Base-by-base conservation (phyloP, 23 tunicate species). In the Styela clava region DNA sequence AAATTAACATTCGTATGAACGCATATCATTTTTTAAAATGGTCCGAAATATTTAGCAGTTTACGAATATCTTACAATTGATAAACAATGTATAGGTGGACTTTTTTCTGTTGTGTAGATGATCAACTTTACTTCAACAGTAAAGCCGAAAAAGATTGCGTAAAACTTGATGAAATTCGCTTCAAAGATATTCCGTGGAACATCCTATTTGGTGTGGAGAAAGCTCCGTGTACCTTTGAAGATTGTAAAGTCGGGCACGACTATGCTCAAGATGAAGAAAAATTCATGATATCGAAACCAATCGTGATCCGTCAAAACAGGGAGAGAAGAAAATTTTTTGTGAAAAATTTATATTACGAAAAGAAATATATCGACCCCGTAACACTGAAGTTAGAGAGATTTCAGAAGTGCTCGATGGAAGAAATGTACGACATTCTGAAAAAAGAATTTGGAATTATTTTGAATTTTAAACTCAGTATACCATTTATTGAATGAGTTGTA, bases 381-480 rank as follows among this genome's bases (percentile, higher is more conserved):
- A 71, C 77, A 26, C 27, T 71, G 5, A 18, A 26, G 9, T 30
- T 71, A 35, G 34, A 18, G 3, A 71, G 12, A 30, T 71, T 71
- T 34, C 32, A 29, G 16, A 31, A 16, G 29, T 71, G 77, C 16
- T 28, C 77, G 20, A 34, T 71, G 3, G 77, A 31, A 3, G 77
- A 71, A 71, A 71, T 71, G 77, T 71, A 71, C 34, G 77, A 27
- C 20, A 29, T 71, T 18, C 35, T 71, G 24, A 35, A 71, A 71
- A 31, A 16, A 26, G 77, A 71, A 71, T 71, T 71, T 34, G 35
- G 35, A 3, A 28, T 71, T 21, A 29, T 28, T 19, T 71, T 71
- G 16, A 20, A 27, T 31, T 71, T 71, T 16, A 34, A 71, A 16
- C 29, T 71, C 35, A 71, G 12, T 44, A 44, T 44, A n/a, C n/a